Conservation (phyloP, 1,140 invertebrate genomes). For the Liolophura sinensis region DNA sequence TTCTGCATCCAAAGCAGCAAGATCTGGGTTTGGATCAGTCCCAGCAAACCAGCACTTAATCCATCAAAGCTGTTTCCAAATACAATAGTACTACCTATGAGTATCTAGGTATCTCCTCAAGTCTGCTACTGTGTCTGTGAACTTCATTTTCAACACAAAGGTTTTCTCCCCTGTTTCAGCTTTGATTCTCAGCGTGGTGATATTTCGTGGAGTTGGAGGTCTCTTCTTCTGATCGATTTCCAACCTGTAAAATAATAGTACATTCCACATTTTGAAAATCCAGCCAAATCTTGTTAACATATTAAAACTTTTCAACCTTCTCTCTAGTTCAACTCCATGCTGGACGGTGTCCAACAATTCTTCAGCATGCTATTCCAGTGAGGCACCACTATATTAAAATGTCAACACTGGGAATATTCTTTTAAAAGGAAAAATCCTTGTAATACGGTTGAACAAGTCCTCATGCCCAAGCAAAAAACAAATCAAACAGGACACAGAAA, state of each 20-base stretch:
- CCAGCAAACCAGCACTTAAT: neutral
- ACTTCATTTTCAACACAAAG: conserved; percentile 58
- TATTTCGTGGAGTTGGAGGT: conserved; percentile 32
- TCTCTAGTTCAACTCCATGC: too few relatives aligned
- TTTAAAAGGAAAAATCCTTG: too few relatives aligned
- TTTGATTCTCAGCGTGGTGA: conserved; percentile 52
- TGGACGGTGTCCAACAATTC: too few relatives aligned
- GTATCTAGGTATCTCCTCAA: conserved; percentile 43
- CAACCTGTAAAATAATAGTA: neutral
- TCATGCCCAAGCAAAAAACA: too few relatives aligned
- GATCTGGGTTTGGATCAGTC: neutral
- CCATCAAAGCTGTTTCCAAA: neutral
- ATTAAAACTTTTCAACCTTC: neutral
- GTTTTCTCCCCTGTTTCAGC: conserved; percentile 51
- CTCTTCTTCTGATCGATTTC: conserved; percentile 13
- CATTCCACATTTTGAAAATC: neutral
- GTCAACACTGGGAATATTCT: too few relatives aligned
- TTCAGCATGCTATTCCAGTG: too few relatives aligned
- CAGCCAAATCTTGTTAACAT: neutral
- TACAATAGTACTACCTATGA: conserved; percentile 33
- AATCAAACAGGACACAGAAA: too few relatives aligned
- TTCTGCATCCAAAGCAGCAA: neutral
- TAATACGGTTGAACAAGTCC: too few relatives aligned
- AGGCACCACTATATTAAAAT: too few relatives aligned
- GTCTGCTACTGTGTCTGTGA: conserved; percentile 49